phyloP scores from a whole-genome alignment of 2,797 vertebrate genomes.

The Hyperoplus lanceolatus region DNA sequence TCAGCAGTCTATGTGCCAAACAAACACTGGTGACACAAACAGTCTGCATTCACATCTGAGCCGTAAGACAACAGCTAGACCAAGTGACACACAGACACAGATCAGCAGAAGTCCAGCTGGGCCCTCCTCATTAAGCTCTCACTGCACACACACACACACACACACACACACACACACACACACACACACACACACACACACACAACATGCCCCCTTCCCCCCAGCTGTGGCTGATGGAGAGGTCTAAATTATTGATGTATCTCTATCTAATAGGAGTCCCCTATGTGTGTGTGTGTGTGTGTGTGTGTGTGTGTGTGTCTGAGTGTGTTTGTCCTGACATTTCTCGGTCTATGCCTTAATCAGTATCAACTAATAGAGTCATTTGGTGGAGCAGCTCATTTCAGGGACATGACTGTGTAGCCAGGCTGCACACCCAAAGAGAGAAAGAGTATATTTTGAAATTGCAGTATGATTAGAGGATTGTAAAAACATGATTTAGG shows the following conservation, averaged over 20 bases:
- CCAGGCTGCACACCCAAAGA: conserved; percentile 15
- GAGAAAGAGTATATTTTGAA: background rate
- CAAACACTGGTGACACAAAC: conserved; percentile 31
- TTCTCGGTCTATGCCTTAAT: conserved; percentile 47
- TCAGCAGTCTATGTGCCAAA: conserved; percentile 18
- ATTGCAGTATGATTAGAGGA: conserved; percentile 10
- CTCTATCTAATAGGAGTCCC: conserved; percentile 71
- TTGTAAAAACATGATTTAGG: background rate
- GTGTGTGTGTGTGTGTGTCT: conserved; percentile 49
- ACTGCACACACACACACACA: conserved; percentile 27
- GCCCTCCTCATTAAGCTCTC: conserved; percentile 62
- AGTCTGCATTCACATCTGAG: conserved; percentile 20
- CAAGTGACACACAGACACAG: conserved; percentile 13
- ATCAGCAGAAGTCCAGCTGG: conserved; percentile 67
- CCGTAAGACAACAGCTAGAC: conserved; percentile 31
- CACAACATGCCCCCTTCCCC: conserved; percentile 47
- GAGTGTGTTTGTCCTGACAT: conserved; percentile 47
- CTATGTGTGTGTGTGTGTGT: conserved; percentile 39
- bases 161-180: conserved; percentile 28
- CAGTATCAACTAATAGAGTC: conserved; percentile 56
- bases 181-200: conserved; percentile 8
- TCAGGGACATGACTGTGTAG: conserved; percentile 44
- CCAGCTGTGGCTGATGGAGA: conserved; percentile 73
- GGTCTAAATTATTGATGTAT: conserved; percentile 82
- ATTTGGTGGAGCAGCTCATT: conserved; percentile 63